phyloP scores from a whole-genome alignment of 2,888 invertebrate species.

The Pilophorus perplexus region DNA sequence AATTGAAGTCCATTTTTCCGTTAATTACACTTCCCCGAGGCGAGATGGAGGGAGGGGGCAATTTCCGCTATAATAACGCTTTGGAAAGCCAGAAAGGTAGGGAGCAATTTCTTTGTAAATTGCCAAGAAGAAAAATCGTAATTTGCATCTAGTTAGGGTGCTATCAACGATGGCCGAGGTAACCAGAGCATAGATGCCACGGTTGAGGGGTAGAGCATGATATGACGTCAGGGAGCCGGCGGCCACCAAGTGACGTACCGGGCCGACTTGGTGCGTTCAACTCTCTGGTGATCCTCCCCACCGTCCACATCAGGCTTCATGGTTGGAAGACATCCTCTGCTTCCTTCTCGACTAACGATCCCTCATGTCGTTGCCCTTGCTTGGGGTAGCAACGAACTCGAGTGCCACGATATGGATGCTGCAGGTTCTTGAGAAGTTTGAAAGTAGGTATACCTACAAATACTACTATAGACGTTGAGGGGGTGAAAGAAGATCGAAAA shows the following conservation, averaged over 20 bases:
- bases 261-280: slow-evolving; percentile 21
- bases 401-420: too few relatives aligned
- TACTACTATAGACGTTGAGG: too few relatives aligned
- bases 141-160: slow-evolving; percentile 40
- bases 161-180: slow-evolving; percentile 39
- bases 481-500: too few relatives aligned
- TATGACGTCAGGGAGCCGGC: slow-evolving; percentile 42
- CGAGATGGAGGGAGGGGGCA: slow-evolving; percentile 1
- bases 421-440: too few relatives aligned
- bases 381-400: neutral
- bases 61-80: slow-evolving; percentile 33
- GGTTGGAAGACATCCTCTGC: slow-evolving; percentile 12
- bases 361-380: slow-evolving; percentile 6
- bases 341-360: slow-evolving; percentile 4
- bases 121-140: slow-evolving; percentile 39
- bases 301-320: slow-evolving; percentile 29
- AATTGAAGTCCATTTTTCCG: slow-evolving; percentile 31
- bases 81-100: slow-evolving; percentile 14
- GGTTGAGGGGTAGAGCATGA: slow-evolving; percentile 45
- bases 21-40: slow-evolving; percentile 31
- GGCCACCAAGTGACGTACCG: slow-evolving; percentile 25
- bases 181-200: slow-evolving; percentile 45
- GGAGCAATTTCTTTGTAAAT: slow-evolving; percentile 28
- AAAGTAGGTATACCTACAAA: too few relatives aligned
- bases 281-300: neutral